Base-by-base conservation (phyloP, 2,888 invertebrate genomes). In the Stictocephala bisonia region DNA sequence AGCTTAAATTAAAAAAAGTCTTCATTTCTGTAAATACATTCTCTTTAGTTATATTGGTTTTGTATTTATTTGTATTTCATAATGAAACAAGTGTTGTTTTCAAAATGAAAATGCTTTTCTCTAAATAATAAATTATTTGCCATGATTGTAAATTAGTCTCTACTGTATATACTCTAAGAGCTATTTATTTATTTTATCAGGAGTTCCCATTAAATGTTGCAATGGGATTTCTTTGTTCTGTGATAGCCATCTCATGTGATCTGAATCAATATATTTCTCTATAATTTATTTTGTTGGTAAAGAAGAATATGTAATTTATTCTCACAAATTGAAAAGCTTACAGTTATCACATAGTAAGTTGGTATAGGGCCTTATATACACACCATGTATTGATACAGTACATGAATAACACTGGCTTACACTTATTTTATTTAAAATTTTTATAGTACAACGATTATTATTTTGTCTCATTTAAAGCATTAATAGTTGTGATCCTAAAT, bases 241-340 rank as follows among this genome's bases (percentile, higher is more conserved):
- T 56, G 56, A 56, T 56, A 56, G 56, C 56, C 29, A 29, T 31
- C 18, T 56, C 9, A 29, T 56, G 56, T 56, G 56, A 56, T 56
- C 56, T 31, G 56, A 31, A 56, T 27, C 3, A 29, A 56, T 56
- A 56, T 56, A 29, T 56, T 56, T 56, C 56, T 56, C 27, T 56
- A 18, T n/a, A 56, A 56, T 56, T 18, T 56, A 56, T 20, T 29
- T 29, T 56, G n/a, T n/a, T n/a, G n/a, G n/a, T n/a, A n/a, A n/a
- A n/a, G n/a, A n/a, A n/a, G n/a, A n/a, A n/a, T n/a, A n/a, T n/a
- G n/a, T n/a, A n/a, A n/a, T n/a, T n/a, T n/a, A n/a, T n/a, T n/a
- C n/a, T n/a, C n/a, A n/a, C n/a, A n/a, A n/a, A n/a, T n/a, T n/a
- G n/a, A n/a, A n/a, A n/a, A n/a, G n/a, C n/a, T n/a, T n/a, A n/a